phyloP scores from a whole-genome alignment of 2,113 vertebrate genomes.

The Miniopterus natalensis region DNA sequence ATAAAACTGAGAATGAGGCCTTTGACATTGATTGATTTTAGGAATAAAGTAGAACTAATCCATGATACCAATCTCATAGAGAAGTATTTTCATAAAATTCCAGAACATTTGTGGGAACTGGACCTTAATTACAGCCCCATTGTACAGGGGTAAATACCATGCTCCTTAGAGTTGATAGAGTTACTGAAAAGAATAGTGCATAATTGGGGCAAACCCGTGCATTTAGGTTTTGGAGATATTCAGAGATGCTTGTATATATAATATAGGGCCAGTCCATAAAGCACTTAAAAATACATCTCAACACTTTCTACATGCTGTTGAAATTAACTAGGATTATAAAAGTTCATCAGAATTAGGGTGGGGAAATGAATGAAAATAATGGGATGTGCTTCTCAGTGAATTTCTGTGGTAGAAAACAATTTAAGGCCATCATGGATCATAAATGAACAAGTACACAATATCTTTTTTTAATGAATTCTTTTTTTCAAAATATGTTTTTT shows the following conservation, averaged over 20 bases:
- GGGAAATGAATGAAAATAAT: constrained; percentile 7
- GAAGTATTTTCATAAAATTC: constrained; percentile 77
- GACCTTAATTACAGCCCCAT: constrained; percentile 63
- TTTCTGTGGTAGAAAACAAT: not conserved
- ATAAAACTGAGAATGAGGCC: constrained; percentile 68
- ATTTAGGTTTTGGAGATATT: not conserved
- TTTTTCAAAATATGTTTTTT: too few relatives aligned
- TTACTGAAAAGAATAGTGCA: constrained; percentile 46
- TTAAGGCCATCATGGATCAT: not conserved
- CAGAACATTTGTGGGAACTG: constrained; percentile 73
- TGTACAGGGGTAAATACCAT: constrained; percentile 47
- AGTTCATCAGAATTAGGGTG: not conserved
- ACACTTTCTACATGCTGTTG: not conserved
- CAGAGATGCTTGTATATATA: not conserved
- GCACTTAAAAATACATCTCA: not conserved
- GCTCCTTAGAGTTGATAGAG: constrained; percentile 45
- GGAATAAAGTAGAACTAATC: constrained; percentile 81
- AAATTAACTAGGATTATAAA: not conserved
- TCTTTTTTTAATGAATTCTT: not conserved
- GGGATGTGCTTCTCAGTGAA: not conserved
- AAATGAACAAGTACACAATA: not conserved
- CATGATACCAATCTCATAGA: constrained; percentile 60
- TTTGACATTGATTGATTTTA: constrained; percentile 79
- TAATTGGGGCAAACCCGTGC: not conserved
- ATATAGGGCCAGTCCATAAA: not conserved